Base-by-base conservation (phyloP, 2,113 vertebrate genomes). In the Chascanopsetta lugubris region DNA sequence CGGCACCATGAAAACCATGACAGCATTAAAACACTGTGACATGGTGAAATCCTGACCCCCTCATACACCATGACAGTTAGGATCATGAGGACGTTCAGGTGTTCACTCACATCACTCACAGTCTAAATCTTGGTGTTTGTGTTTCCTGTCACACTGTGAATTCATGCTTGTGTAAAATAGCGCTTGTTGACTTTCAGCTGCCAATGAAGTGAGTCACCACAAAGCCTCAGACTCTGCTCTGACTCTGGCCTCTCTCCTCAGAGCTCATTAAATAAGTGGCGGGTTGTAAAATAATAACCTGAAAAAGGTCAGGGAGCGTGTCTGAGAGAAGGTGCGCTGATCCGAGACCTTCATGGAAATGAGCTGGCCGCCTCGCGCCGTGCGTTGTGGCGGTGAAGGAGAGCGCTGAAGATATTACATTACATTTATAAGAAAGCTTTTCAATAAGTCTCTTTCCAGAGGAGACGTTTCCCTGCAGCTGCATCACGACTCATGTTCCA, bases 231-330 rank as follows among this genome's bases (percentile, higher is more conserved):
- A 40, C 15, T 17, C 17, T 40, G 36, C 36, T 40, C 15, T 6
- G 36, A 5, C 58, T 69, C 54, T 27, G 15, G 67, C 63, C 26
- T 42, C 82, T 3, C 12, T 38, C n/a, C 38, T 36, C 4, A 5
- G 34, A 36, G 34, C 34, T 87, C 72, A 83, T 85, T 83, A 83
- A 81, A 72, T 34, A 73, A 63, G 34, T 12, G 57, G n/a, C 4
- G 20, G 58, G 68, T 69, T 82, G 50, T 79, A 72, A 77, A 85
- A 82, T 85, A 77, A 79, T 72, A 77, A 75, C 75, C 50, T 26
- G 70, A 45, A 77, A 85, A 38, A 82, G 77, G 77, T 75, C 69
- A 55, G 50, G 3, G 71, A 51, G 40, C 10, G 45, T 2, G 61
- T 77, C 69, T 69, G 6, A 36, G 59, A 74, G 49, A 71, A 76